phyloP scores from a whole-genome alignment of 2,113 vertebrate species.

The Lagenorhynchus albirostris region DNA sequence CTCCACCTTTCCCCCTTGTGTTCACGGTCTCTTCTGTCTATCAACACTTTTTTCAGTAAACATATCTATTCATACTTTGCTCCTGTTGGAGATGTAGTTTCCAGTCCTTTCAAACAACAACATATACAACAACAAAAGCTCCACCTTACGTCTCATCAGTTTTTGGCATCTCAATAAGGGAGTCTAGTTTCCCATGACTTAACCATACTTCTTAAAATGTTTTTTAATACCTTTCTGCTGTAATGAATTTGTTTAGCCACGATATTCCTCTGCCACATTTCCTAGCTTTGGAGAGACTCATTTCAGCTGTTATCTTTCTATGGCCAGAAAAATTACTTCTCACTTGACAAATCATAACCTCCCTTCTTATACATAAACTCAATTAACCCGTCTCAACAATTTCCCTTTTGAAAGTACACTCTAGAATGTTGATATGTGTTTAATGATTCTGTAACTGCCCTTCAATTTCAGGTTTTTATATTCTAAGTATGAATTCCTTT shows the following conservation, averaged over 20 bases:
- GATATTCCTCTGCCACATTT: constrained; percentile 57
- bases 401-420: constrained; percentile 50
- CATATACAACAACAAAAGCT: constrained; percentile 35
- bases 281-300: constrained; percentile 54
- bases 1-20: background rate
- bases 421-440: constrained; percentile 56
- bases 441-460: constrained; percentile 50
- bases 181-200: constrained; percentile 48
- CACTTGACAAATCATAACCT: constrained; percentile 65
- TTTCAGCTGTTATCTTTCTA: constrained; percentile 64
- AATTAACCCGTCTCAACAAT: constrained; percentile 58
- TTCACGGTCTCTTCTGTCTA: background rate
- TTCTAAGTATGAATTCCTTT: constrained; percentile 37
- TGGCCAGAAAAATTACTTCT: constrained; percentile 63
- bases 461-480: constrained; percentile 43
- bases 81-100: background rate
- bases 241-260: constrained; percentile 60
- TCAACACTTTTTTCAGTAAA: background rate
- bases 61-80: background rate
- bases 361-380: constrained; percentile 60
- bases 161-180: constrained; percentile 36
- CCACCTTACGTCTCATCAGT: background rate
- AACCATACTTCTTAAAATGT: constrained; percentile 45
- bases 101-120: constrained; percentile 10
- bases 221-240: constrained; percentile 65